Conservation (phyloP, 2,113 vertebrate species). For the Pteropus alecto region DNA sequence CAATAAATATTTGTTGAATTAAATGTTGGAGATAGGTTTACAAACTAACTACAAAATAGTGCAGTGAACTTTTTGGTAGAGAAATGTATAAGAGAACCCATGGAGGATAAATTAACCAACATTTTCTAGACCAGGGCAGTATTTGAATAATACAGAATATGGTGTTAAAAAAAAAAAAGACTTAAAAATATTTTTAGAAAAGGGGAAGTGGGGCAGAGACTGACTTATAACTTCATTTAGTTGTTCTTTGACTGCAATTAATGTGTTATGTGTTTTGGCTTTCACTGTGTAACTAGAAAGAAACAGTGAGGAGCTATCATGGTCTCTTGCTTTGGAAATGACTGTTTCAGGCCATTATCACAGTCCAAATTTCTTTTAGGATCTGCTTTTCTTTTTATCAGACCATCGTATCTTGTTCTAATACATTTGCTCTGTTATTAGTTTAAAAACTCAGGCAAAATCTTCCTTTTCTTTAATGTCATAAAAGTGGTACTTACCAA, state of each 20-base stretch:
- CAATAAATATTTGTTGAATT: not conserved
- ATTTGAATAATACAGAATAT: not conserved
- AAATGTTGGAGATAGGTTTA: not conserved
- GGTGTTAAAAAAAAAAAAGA: not conserved
- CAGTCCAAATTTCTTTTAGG: slow-evolving; percentile 34
- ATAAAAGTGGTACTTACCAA: slow-evolving; percentile 2
- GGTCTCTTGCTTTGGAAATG: slow-evolving; percentile 2
- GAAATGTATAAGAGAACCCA: not conserved
- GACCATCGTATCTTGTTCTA: slow-evolving; percentile 1
- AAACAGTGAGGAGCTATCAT: not conserved
- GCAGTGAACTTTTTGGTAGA: not conserved
- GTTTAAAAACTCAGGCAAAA: not conserved
- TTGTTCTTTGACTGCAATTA: not conserved
- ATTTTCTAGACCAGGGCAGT: not conserved
- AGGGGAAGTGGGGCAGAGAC: not conserved
- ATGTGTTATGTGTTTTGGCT: not conserved
- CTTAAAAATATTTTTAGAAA: not conserved
- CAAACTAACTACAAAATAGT: not conserved
- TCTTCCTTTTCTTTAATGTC: slow-evolving; percentile 27
- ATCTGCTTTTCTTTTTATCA: slow-evolving; percentile 45
- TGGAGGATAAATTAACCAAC: not conserved
- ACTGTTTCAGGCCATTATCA: slow-evolving; percentile 28
- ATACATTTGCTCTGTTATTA: slow-evolving; percentile 24
- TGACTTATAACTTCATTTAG: not conserved
- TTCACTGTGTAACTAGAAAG: not conserved